These are phyloP conservation scores for Bubo blakistoni DNA, from an alignment of 2,113 vertebrate species.

Conservation along the genomic window DNA sequence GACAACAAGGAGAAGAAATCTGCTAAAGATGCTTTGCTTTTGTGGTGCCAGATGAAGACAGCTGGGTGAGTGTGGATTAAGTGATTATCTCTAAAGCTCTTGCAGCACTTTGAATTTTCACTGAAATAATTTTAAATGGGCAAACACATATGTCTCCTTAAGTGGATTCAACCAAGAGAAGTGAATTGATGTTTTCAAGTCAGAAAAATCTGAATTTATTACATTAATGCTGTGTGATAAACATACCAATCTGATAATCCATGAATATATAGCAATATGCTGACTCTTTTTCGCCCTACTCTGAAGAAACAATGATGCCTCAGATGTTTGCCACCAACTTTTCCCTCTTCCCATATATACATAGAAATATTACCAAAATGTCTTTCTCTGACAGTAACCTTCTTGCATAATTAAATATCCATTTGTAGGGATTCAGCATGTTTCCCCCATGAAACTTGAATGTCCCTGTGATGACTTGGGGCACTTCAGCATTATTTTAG, in stretches of 20 bases:
- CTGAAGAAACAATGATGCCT: background rate
- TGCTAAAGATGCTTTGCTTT: slow-evolving; percentile 92
- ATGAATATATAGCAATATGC: background rate
- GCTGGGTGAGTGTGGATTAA: slow-evolving; percentile 84
- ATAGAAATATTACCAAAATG: background rate
- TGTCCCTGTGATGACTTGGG: background rate
- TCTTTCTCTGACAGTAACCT: background rate
- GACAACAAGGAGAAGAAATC: slow-evolving; percentile 98
- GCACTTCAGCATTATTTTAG: background rate
- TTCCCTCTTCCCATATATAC: background rate
- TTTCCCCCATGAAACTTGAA: background rate
- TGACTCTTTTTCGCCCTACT: background rate
- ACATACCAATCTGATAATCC: background rate
- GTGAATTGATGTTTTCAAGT: background rate
- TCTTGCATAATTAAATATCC: background rate
- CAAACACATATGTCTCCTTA: background rate
- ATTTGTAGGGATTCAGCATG: background rate
- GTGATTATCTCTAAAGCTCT: background rate
- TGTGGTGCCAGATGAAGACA: slow-evolving; percentile 99
- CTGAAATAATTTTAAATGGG: slow-evolving; percentile 1
- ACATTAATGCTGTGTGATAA: background rate
- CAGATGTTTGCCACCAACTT: background rate
- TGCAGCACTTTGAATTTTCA: background rate
- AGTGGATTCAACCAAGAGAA: background rate
- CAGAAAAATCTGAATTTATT: background rate